Conservation (phyloP, 2,888 invertebrate genomes). For the Leucophenga maculata region DNA sequence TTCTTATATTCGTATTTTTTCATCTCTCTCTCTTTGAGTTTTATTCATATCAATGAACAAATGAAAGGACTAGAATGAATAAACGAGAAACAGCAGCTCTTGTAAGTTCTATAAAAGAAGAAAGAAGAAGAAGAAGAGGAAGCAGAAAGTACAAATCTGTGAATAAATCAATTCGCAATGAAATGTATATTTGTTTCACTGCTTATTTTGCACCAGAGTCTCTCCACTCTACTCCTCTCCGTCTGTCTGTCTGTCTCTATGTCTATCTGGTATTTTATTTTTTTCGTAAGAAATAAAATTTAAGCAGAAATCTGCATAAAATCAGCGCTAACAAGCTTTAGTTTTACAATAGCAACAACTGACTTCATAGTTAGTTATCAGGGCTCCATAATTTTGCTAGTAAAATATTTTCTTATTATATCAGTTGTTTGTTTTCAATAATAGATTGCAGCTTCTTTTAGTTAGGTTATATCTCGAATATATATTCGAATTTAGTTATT, state of each 20-base stretch:
- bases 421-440: no score
- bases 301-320: slow-evolving; percentile 62
- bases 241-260: neutral
- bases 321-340: slow-evolving; percentile 61
- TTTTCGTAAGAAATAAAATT: slow-evolving; percentile 53
- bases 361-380: no score
- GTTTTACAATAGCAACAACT: neutral
- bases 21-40: neutral
- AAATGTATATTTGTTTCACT: slow-evolving; percentile 56
- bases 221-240: neutral
- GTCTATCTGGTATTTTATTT: neutral
- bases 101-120: neutral
- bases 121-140: no score
- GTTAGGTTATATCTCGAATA: no score
- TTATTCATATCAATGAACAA: slow-evolving; percentile 14
- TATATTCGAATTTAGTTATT: no score
- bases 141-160: slow-evolving; percentile 29
- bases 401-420: no score
- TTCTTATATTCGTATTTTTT: slow-evolving; percentile 21
- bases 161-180: slow-evolving; percentile 65
- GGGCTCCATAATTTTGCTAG: no score
- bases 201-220: neutral
- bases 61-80: slow-evolving; percentile 11
- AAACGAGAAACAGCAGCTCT: neutral
- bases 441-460: no score